Percentiles rank a stretch among this genome's conserved stretches.
Evolutionary conservation across 2,797 vertebrate genomes (phyloP).

Genomic region (Eremophila alpestris): DNA sequence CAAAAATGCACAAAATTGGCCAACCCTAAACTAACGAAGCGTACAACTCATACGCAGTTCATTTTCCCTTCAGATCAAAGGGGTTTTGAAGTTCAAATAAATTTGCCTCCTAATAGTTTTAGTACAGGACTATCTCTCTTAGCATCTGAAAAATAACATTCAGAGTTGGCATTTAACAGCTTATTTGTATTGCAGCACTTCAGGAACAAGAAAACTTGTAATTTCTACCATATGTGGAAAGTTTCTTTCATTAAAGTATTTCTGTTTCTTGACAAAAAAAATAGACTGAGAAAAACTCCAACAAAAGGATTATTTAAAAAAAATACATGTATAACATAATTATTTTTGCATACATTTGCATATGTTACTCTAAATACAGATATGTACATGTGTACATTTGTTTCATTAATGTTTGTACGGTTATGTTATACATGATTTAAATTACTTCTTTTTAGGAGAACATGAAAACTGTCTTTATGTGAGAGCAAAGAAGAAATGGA

Average conservation of each 20-base stretch:
- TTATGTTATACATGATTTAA: background rate
- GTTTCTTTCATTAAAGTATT: background rate
- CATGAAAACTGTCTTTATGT: background rate
- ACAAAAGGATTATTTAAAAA: background rate
- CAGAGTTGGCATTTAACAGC: slow-evolving; percentile 46
- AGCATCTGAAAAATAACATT: slow-evolving; percentile 67
- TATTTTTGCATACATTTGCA: background rate
- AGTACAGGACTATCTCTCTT: slow-evolving; percentile 59
- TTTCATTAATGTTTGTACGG: background rate
- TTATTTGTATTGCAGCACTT: slow-evolving; percentile 58
- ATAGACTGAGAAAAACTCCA: background rate
- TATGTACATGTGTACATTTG: background rate
- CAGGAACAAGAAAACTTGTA: slow-evolving; percentile 42
- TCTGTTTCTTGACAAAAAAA: background rate
- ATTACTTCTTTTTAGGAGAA: background rate
- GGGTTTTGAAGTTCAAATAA: slow-evolving; percentile 66
- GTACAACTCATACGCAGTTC: background rate
- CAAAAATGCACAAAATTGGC: background rate
- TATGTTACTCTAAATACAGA: background rate
- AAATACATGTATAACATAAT: background rate
- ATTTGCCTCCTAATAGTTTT: slow-evolving; percentile 64
- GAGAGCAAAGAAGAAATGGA: background rate
- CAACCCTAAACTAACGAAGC: slow-evolving; percentile 58
- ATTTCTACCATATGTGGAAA: slow-evolving; percentile 37
- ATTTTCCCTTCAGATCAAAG: slow-evolving; percentile 67